Evolutionary conservation across 2,888 invertebrate species (phyloP), one percentile per base, ranked within the genome.

Genomic region (Euproctis similis): DNA sequence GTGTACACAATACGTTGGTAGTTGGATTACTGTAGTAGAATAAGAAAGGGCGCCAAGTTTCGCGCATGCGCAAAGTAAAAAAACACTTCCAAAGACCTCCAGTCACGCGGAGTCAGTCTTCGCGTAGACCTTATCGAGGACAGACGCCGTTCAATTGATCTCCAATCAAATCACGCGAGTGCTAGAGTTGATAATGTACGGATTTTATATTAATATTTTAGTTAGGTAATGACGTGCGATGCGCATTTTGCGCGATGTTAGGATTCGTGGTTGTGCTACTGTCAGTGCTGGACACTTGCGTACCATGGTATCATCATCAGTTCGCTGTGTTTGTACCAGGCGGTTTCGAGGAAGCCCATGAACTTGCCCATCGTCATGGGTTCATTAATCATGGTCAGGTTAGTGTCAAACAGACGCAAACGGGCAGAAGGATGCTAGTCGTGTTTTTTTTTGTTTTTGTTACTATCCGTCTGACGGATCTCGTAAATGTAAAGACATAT

Each of bases 351-450:
- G 53, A 41, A 28, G 81, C 72, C 30, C 74, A 80, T 53, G 70
- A 71, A 31, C 40, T 84, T 34, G 84, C 84, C n/a, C 74, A 77
- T 42, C 69, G 65, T 41, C 81, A 81, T 44, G 84, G 84, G 34
- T 84, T 84, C 58, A 45, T 76, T 51, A 84, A 82, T 53, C 84
- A 84, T 55, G 84, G 84, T 42, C 75, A 82, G 80, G 84, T 84
- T 64, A 65, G 67, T 42, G 40, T 36, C 12, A 20, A 5, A 2
- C n/a, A n/a, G n/a, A n/a, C n/a, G n/a, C n/a, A n/a, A n/a, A n/a
- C n/a, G n/a, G n/a, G n/a, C n/a, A n/a, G n/a, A n/a, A n/a, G n/a
- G n/a, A n/a, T n/a, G n/a, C n/a, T n/a, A n/a, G n/a, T n/a, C n/a
- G n/a, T n/a, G n/a, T n/a, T n/a, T n/a, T n/a, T n/a, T n/a, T n/a